These are phyloP conservation scores for Lasioglossum baleicum DNA, from an alignment of 1,140 invertebrate species.

Conservation along the genomic window DNA sequence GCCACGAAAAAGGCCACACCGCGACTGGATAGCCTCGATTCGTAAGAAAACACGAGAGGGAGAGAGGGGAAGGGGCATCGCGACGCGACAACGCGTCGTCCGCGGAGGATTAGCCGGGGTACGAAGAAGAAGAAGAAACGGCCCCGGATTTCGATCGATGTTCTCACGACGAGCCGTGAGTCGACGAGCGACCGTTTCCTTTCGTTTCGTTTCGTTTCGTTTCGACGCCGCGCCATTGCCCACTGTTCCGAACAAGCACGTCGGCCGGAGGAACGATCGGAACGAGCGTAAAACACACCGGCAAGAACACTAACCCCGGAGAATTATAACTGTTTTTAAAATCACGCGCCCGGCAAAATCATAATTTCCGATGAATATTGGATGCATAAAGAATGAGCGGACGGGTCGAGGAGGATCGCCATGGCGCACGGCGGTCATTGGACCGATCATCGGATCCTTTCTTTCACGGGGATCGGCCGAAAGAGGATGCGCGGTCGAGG, in stretches of 20 bases:
- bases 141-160: conserved; percentile 17
- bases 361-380: conserved; percentile 14
- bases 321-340: conserved; percentile 41
- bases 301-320: conserved; percentile 16
- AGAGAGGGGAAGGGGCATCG: neutral
- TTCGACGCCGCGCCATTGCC: neutral
- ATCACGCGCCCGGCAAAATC: conserved; percentile 20
- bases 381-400: neutral
- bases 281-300: conserved; percentile 31
- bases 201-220: neutral
- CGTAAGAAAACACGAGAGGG: conserved; percentile 26
- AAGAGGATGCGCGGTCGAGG: neutral
- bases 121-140: conserved; percentile 1
- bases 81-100: conserved; percentile 9
- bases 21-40: conserved; percentile 2
- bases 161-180: conserved; percentile 28
- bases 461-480: neutral
- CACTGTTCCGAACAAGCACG: neutral
- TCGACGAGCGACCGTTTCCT: neutral
- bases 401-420: neutral
- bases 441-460: neutral
- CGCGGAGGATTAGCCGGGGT: conserved; percentile 14
- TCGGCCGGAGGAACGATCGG: conserved; percentile 30
- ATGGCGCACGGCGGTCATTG: neutral
- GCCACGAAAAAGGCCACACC: conserved; percentile 34